Evolutionary conservation across 1,140 invertebrate genomes (phyloP).

Genomic region (Vanessa atalanta): DNA sequence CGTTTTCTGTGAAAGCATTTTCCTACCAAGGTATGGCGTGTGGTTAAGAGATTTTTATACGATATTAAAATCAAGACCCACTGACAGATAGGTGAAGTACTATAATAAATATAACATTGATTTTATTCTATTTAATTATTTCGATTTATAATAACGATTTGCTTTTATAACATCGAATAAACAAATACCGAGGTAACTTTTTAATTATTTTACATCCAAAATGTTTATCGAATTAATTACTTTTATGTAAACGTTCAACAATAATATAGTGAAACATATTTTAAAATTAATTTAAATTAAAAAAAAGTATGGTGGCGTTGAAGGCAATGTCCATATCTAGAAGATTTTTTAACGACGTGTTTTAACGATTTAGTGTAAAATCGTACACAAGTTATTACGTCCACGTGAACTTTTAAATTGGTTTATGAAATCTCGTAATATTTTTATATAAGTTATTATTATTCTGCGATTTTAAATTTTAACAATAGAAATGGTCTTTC

Average conservation of each 20-base stretch:
- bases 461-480: neutral
- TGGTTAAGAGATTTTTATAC: no score
- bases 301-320: neutral
- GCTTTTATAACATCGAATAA: neutral
- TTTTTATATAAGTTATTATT: neutral
- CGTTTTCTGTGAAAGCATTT: no score
- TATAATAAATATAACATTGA: no score
- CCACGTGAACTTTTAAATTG: neutral
- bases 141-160: neutral
- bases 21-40: no score
- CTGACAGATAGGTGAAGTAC: no score
- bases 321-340: constrained; percentile 10
- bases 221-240: neutral
- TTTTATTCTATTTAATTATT: neutral
- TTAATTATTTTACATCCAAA: neutral
- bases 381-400: neutral
- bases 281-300: neutral
- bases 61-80: no score
- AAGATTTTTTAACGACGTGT: constrained; percentile 6
- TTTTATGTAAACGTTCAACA: neutral
- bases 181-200: neutral
- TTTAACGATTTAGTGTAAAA: constrained; percentile 5
- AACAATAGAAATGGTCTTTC: no score
- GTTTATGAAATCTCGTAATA: neutral
- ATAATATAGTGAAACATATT: neutral